phyloP scores from a whole-genome alignment of 2,888 invertebrate genomes.

The Balanococcus diminutus region DNA sequence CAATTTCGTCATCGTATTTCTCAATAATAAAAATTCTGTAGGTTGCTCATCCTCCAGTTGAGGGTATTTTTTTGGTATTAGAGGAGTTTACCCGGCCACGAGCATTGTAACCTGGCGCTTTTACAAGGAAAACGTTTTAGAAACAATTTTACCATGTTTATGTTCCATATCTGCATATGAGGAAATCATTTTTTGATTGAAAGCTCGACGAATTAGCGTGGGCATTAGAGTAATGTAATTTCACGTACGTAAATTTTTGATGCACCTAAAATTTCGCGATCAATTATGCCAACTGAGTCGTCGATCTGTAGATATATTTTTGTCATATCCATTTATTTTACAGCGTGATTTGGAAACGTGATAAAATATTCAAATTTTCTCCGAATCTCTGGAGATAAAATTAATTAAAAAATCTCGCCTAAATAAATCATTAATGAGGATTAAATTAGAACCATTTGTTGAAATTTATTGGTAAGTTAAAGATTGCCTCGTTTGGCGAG shows the following conservation, averaged over 20 bases:
- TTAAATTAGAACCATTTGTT: neutral
- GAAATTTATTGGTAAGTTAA: neutral
- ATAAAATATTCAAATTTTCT: neutral
- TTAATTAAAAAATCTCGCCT: neutral
- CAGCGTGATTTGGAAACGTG: neutral
- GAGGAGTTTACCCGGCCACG: neutral
- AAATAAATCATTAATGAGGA: neutral
- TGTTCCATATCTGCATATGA: neutral
- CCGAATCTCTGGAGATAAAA: neutral
- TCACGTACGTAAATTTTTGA: neutral
- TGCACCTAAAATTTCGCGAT: neutral
- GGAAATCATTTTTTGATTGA: constrained; percentile 11
- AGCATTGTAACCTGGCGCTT: constrained; percentile 6
- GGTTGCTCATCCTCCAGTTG: neutral
- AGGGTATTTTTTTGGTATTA: neutral
- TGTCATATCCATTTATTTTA: constrained; percentile 28
- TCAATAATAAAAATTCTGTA: constrained; percentile 12
- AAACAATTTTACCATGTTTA: constrained; percentile 31
- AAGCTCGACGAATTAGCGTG: neutral
- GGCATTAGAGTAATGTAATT: neutral
- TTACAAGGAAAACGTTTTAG: constrained; percentile 52
- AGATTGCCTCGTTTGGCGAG: neutral
- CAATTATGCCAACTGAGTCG: neutral
- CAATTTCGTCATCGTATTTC: constrained; percentile 22
- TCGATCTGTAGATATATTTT: neutral